Base-by-base conservation (phyloP, 2,797 vertebrate species). In the Hypotaenidia okinawae region DNA sequence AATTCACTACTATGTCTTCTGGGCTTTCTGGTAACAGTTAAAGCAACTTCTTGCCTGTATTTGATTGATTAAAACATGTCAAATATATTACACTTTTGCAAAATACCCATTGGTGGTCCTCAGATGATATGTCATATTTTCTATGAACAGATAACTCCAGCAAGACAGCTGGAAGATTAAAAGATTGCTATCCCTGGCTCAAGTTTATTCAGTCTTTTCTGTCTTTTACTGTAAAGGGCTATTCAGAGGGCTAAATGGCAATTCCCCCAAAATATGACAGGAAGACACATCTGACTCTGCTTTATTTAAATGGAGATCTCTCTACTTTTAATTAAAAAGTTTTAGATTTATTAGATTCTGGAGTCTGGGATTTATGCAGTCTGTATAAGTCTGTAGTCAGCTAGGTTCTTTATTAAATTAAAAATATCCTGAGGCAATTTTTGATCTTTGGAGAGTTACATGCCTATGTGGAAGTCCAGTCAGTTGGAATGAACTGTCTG, bases 401-500 rank as follows among this genome's bases (percentile, higher is more conserved):
- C 13, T 54, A 69, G 30, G 43, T n/a, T 79, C 86, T 91, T 75
- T 43, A 39, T 67, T 90, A 52, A 86, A 93, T 93, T 86, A 74
- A 91, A 96, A 95, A 96, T 75, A 35, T 27, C 95, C 49, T 33
- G 37, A 76, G 43, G 70, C 66, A 85, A 61, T 70, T 95, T 91
- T 64, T 93, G 94, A 86, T 88, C 94, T 87, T 69, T 18, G 77
- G 35, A 63, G 64, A 90, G 80, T 57, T 69, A 79, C 67, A 90
- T 59, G 86, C 89, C 89, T 47, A 75, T 88, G 91, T 91, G 70
- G 94, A 94, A 93, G 87, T 89, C 95, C 96, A 95, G 77, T 95
- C 94, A 90, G 93, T 72, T 92, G 93, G 93, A 96, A 96, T 76
- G 90, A 94, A 94, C 94, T 94, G 83, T 92, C 94, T 91, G 64